Base-by-base conservation (phyloP, 2,888 invertebrate species). In the Tenodera sinensis region DNA sequence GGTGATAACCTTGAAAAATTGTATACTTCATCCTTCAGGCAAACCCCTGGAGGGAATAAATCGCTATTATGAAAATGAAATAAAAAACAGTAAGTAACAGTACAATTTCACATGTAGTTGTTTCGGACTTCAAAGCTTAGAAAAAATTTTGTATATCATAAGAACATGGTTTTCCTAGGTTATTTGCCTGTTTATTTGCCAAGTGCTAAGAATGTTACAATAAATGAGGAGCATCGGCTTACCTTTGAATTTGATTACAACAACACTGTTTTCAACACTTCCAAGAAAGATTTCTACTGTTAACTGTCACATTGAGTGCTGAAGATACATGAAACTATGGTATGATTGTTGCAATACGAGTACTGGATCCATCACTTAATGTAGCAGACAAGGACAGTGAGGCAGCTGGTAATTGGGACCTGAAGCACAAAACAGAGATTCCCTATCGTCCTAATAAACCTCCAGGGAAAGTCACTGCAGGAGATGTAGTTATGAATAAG, bases 31-130 rank as follows among this genome's bases (percentile, higher is more conserved):
- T 83, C 87, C 87, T 28, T 87, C 87, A n/a, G 87, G 87, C 9
- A 27, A 34, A 83, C 9, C 15, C 7, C 15, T 42, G 30, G 30
- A 83, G 4, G 82, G 82, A 30, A 25, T 87, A 2, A 82, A 83
- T 83, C 87, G 30, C 14, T 87, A 82, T 27, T 87, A 82, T 27
- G 34, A 83, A 87, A 87, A 87, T 87, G 87, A 87, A 87, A 34
- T 87, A 20, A 28, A 27, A 25, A 42, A 8, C n/a, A 42, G 87
- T 87, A 87, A 87, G 87, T 87, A 15, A 20, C 25, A 71, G 6
- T 71, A 20, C 25, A 71, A 15, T 71, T 71, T 71, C 42, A 42
- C 3, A 3, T 71, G 2, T 71, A 71, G 54, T 71, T 71, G 54
- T 15, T 71, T 71, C 15, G 20, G 1, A 42, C 12, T 42, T 34